Evolutionary conservation across 2,797 vertebrate species (phyloP), one percentile per base, ranked within the genome.

Genomic region (Apogon hyalosoma): DNA sequence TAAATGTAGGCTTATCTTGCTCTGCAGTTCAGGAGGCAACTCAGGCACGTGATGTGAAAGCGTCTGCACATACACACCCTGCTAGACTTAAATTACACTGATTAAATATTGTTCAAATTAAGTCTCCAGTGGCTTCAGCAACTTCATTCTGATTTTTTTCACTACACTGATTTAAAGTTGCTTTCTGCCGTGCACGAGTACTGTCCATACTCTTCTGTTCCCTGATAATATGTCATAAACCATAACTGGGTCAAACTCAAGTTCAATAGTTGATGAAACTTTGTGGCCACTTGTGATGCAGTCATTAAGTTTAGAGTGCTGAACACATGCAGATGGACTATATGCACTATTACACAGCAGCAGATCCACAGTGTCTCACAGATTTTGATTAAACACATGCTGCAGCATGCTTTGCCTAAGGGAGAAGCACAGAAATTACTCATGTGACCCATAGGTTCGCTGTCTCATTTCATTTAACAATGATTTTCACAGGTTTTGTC

Each of bases 41-140:
- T 1, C 43, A 59, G 58, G 48, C 75, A 75, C 75, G 76, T 69
- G 75, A 83, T 54, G 14, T 2, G 10, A 10, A 0, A 49, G 68
- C 15, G 15, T 19, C 59, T n/a, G 48, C 38, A 45, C 13, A 48
- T n/a, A 53, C 2, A 64, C 18, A 39, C n/a, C 14, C 51, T 10
- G n/a, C 45, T 40, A 41, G 43, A 9, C 40, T 64, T 43, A 6
- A 45, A 38, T 66, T 40, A 50, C 14, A 63, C 36, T 61, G 21
- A 51, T 54, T 46, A 62, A 58, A 59, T 43, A 61, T 40, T 73
- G 49, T 51, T 67, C 48, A 55, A 24, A 36, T 12, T 3, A 18
- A 41, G 46, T 4, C n/a, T 41, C 18, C 1, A 45, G 6, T 8
- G 45, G 39, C 41, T 18, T 61, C 11, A 21, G 41, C 16, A 38